Evolutionary conservation across 2,113 vertebrate species (phyloP).

Genomic region (Psittacara wagleri): DNA sequence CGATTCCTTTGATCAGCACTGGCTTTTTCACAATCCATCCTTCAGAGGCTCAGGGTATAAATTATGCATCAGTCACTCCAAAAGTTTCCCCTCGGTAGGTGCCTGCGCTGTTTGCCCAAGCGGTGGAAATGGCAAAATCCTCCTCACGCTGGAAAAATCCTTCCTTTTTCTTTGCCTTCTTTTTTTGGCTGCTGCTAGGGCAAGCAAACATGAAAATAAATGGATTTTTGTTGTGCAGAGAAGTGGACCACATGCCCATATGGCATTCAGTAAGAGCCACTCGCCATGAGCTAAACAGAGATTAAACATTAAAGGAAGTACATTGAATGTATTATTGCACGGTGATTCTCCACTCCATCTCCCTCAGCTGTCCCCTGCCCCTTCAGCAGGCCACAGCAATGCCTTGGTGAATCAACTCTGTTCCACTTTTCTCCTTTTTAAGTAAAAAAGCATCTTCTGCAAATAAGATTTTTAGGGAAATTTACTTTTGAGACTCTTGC

Average conservation of each 20-base stretch:
- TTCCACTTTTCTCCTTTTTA: background rate
- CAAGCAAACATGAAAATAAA: background rate
- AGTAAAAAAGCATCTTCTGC: background rate
- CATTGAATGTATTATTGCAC: background rate
- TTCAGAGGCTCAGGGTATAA: slow-evolving; percentile 51
- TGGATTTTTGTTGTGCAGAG: background rate
- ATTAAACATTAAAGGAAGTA: background rate
- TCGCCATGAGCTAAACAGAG: background rate
- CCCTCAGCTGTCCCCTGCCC: background rate
- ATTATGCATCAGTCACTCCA: slow-evolving; percentile 64
- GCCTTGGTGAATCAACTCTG: background rate
- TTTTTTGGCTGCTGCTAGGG: background rate
- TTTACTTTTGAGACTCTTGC: background rate
- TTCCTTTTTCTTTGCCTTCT: accelerated
- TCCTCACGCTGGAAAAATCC: background rate
- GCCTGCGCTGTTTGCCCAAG: background rate
- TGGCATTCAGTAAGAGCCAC: background rate
- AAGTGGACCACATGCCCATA: background rate
- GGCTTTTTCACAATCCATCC: slow-evolving; percentile 45
- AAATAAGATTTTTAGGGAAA: background rate
- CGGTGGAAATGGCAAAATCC: background rate
- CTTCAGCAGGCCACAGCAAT: background rate
- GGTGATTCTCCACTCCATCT: background rate
- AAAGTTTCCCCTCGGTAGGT: slow-evolving; percentile 48
- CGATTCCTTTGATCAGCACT: slow-evolving; percentile 61